phyloP scores from a whole-genome alignment of 2,888 invertebrate species.

The Tetragnatha montana region DNA sequence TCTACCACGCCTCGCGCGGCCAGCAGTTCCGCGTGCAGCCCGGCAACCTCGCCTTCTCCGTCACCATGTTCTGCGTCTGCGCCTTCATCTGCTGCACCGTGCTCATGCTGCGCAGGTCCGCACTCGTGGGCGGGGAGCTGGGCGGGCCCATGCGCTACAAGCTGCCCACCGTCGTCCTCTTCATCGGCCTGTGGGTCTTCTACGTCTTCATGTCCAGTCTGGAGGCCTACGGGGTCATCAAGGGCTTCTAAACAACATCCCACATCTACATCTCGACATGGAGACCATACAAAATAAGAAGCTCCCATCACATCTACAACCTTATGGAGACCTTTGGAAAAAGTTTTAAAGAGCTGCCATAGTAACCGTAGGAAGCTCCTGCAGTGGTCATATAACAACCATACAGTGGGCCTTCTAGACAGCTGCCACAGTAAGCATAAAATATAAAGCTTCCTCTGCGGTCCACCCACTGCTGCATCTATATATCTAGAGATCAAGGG shows the following conservation, averaged over 20 bases:
- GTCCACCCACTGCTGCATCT: too few relatives aligned
- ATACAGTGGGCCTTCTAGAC: too few relatives aligned
- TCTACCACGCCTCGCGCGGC: constrained; percentile 82
- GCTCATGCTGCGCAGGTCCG: constrained; percentile 86
- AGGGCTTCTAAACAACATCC: constrained; percentile 87
- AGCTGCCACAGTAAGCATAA: too few relatives aligned
- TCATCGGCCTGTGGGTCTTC: constrained; percentile 91
- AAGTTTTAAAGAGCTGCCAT: too few relatives aligned
- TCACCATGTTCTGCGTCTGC: constrained; percentile 95
- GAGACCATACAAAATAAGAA: too few relatives aligned
- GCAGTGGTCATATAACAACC: too few relatives aligned
- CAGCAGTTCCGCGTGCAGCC: constrained; percentile 75
- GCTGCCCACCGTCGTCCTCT: constrained; percentile 85
- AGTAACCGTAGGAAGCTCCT: too few relatives aligned
- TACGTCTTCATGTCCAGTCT: constrained; percentile 94
- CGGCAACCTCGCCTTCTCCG: constrained; percentile 94
- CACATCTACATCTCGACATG: background rate
- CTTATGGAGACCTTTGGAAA: too few relatives aligned
- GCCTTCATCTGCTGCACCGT: constrained; percentile 88
- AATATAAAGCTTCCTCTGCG: too few relatives aligned
- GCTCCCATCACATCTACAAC: too few relatives aligned
- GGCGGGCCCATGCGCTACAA: constrained; percentile 90
- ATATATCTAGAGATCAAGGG: too few relatives aligned
- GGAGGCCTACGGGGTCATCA: constrained; percentile 93
- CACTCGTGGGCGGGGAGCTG: constrained; percentile 88